Conservation (phyloP, 1,140 invertebrate species). For the Microplitis mediator region DNA sequence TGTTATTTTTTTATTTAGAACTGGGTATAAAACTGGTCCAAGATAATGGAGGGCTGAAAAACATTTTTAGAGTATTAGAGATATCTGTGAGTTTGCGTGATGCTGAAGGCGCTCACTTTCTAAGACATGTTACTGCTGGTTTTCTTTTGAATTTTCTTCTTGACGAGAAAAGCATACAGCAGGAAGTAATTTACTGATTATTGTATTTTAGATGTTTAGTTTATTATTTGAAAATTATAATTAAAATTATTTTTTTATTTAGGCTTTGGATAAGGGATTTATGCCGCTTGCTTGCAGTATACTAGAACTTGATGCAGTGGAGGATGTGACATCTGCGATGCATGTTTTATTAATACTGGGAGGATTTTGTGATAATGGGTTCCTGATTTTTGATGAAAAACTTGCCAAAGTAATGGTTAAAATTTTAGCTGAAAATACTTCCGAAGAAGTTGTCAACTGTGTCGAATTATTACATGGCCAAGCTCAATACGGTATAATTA, state of each 20-base stretch:
- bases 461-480: slow-evolving; percentile 77
- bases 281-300: slow-evolving; percentile 67
- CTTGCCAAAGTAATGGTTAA: slow-evolving; percentile 46
- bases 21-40: slow-evolving; percentile 66
- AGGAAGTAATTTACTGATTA: slow-evolving; percentile 42
- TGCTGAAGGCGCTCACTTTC: slow-evolving; percentile 42
- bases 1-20: slow-evolving; percentile 39
- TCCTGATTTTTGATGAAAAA: slow-evolving; percentile 48
- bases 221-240: not conserved
- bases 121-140: slow-evolving; percentile 68
- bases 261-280: slow-evolving; percentile 72
- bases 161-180: slow-evolving; percentile 71
- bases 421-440: slow-evolving; percentile 35
- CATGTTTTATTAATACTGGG: slow-evolving; percentile 76
- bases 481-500: slow-evolving; percentile 71
- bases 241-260: slow-evolving; percentile 25
- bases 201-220: slow-evolving; percentile 6
- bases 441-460: slow-evolving; percentile 65
- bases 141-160: slow-evolving; percentile 82
- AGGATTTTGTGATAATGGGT: slow-evolving; percentile 73
- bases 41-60: slow-evolving; percentile 65
- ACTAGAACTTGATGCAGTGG: slow-evolving; percentile 58
- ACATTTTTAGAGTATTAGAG: slow-evolving; percentile 46
- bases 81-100: slow-evolving; percentile 40
- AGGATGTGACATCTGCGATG: slow-evolving; percentile 65